Evolutionary conservation across 2,888 invertebrate genomes (phyloP).

Genomic region (Aplocera efformata): DNA sequence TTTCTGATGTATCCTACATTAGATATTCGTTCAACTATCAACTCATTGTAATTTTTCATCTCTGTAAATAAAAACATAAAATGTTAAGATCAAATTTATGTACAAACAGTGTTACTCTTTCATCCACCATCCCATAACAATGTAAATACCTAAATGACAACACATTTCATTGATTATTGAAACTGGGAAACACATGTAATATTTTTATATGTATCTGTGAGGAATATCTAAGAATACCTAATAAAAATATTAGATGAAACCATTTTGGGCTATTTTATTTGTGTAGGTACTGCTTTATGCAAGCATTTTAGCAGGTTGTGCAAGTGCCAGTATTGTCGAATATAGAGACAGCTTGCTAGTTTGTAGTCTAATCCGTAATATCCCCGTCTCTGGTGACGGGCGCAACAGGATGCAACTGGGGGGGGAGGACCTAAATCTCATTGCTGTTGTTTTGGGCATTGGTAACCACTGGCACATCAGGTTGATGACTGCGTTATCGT

Average conservation of each 20-base stretch:
- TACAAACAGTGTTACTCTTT: conserved; percentile 44
- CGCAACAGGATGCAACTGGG: too few species aligned
- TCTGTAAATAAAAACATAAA: conserved; percentile 46
- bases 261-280: conserved; percentile 21
- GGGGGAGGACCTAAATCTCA: too few species aligned
- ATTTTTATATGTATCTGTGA: conserved; percentile 73
- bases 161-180: conserved; percentile 58
- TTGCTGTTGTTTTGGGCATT: too few species aligned
- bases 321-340: too few species aligned
- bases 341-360: too few species aligned
- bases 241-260: conserved; percentile 77
- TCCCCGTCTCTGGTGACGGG: too few species aligned
- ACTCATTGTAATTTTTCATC: conserved; percentile 44
- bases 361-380: too few species aligned
- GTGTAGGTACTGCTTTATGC: conserved; percentile 12
- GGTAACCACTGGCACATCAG: too few species aligned
- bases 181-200: conserved; percentile 68
- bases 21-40: conserved; percentile 46
- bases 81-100: conserved; percentile 47
- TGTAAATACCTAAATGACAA: conserved; percentile 65
- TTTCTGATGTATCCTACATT: conserved; percentile 58
- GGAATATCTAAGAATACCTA: conserved; percentile 57
- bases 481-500: too few species aligned
- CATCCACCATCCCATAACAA: conserved; percentile 45
- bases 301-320: too few species aligned